Evolutionary conservation across 2,113 vertebrate genomes (phyloP), one percentile per base, ranked within the genome.

Genomic region (Pleuronectes platessa): DNA sequence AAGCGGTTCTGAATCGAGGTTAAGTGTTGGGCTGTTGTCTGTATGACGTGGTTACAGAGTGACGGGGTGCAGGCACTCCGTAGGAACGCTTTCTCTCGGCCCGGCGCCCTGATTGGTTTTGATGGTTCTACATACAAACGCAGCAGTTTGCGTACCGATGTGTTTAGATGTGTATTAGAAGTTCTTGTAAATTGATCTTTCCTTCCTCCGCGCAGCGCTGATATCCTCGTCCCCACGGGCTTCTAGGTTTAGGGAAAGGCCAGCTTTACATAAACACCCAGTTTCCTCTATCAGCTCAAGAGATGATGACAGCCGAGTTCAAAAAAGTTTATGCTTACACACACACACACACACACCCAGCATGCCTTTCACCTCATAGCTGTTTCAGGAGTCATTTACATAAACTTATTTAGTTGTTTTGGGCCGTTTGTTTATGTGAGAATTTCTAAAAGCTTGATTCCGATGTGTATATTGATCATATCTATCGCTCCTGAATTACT

Each of bases 211-310:
- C 10, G 73, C 61, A 14, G 86, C 56, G 23, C 71, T 81, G 86
- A 87, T 91, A 78, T 81, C 74, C 71, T 68, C 2, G 71, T 79
- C 88, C 90, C 88, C 56, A 26, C 11, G 79, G 90, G 79, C 81
- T 71, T 84, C 72, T 75, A 31, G 62, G 86, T 88, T 91, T 90
- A 88, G 86, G 77, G 80, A 90, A 84, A 86, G 86, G 79, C 73
- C 74, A 62, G 78, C 78, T 82, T 75, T 88, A 69, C 69, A 49
- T 89, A 90, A 93, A 92, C 92, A 93, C 66, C 9, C 72, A 2
- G 88, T 85, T 92, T 92, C 90, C 91, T 88, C 87, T 85, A 76
- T 92, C 90, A 84, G 86, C 71, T 76, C 74, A 1, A 74, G 74
- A 81, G 63, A 81, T 51, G 88, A 85, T 89, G 90, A 92, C 87